Evolutionary conservation across 2,797 vertebrate species (phyloP).

Genomic region (Hydrophis major): DNA sequence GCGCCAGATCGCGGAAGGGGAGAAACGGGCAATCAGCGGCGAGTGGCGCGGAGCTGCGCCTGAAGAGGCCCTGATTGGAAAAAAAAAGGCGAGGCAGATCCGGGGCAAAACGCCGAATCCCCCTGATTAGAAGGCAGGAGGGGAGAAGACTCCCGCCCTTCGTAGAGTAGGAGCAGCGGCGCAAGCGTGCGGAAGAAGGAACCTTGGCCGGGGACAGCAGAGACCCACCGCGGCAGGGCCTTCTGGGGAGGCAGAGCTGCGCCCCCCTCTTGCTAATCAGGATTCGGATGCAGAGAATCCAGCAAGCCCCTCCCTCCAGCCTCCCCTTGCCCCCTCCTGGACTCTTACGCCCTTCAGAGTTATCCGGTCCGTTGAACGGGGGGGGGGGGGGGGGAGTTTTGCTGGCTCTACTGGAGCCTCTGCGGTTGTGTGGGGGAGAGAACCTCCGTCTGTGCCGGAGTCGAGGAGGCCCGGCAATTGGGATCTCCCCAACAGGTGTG

Average conservation of each 20-base stretch:
- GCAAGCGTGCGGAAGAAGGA: no score
- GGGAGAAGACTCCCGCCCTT: neutral
- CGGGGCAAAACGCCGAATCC: neutral
- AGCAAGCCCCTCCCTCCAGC: neutral
- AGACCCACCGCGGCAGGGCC: neutral
- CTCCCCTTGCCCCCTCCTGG: neutral
- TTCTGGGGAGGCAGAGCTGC: neutral
- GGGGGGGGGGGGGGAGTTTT: no score
- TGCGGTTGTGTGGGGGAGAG: neutral
- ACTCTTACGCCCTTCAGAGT: neutral
- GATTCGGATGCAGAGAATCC: neutral
- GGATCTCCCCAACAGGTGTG: neutral
- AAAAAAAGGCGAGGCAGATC: neutral
- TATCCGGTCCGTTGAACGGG: neutral
- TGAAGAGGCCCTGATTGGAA: constrained; percentile 19
- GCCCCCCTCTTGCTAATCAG: neutral
- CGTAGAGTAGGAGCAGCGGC: neutral
- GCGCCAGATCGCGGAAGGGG: neutral
- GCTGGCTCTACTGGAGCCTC: neutral
- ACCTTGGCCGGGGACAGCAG: neutral
- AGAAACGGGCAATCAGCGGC: neutral
- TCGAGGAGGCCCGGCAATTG: no score
- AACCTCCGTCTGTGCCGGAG: no score
- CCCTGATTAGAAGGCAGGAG: neutral
- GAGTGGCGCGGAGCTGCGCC: neutral